phyloP scores from a whole-genome alignment of 2,797 vertebrate species.

The Enteromius treurensis region DNA sequence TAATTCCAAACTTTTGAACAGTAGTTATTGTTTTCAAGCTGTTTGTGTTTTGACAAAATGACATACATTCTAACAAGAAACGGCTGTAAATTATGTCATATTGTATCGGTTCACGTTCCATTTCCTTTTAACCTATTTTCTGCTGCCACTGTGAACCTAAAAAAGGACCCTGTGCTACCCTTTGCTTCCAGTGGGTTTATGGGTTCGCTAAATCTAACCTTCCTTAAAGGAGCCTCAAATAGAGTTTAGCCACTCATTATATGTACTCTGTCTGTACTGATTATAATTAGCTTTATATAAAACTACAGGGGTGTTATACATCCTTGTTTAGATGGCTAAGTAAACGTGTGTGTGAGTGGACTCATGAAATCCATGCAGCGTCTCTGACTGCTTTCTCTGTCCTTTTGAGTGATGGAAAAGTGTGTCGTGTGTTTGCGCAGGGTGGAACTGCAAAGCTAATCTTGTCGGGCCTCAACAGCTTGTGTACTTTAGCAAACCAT shows the following conservation, averaged over 20 bases:
- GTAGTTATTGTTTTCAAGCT: background rate
- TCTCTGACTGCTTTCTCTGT: slow-evolving; percentile 56
- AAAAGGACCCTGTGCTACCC: background rate
- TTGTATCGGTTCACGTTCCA: background rate
- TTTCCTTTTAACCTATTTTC: background rate
- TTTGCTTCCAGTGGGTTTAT: slow-evolving; percentile 9
- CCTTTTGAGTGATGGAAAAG: slow-evolving; percentile 47
- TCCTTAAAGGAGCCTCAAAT: slow-evolving; percentile 1
- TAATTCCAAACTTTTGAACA: background rate
- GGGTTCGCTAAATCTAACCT: background rate
- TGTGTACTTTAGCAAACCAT: slow-evolving; percentile 46
- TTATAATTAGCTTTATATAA: slow-evolving; percentile 22
- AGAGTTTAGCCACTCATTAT: background rate
- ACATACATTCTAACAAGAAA: background rate
- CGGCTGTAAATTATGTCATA: background rate
- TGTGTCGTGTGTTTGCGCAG: slow-evolving; percentile 46
- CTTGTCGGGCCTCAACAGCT: slow-evolving; percentile 35
- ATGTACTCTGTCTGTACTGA: background rate
- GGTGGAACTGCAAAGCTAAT: slow-evolving; percentile 49
- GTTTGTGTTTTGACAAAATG: background rate
- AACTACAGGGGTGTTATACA: slow-evolving; percentile 6
- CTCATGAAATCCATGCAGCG: background rate
- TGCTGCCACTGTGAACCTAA: background rate
- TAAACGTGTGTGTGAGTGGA: background rate
- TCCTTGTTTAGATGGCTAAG: background rate